Evolutionary conservation across 2,113 vertebrate species (phyloP).

Genomic region (Cephalopterus ornatus): DNA sequence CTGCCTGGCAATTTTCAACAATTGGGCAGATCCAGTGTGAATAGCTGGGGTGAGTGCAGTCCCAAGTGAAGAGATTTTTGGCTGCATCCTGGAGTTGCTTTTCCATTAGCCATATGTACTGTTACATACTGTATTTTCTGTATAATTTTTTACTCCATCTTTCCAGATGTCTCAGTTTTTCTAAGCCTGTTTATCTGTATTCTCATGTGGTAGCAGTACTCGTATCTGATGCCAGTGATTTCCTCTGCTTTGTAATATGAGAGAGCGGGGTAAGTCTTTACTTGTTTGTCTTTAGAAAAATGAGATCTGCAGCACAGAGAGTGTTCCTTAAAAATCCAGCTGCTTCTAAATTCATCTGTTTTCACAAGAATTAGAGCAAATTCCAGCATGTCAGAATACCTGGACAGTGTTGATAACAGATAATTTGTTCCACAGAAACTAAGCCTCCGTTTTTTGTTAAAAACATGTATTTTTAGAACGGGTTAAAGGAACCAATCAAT

Average conservation of each 20-base stretch:
- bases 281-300: neutral
- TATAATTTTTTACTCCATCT: neutral
- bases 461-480: neutral
- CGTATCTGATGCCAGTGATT: neutral
- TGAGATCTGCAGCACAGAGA: neutral
- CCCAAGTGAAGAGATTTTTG: neutral
- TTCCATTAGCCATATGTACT: neutral
- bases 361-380: neutral
- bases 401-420: neutral
- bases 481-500: neutral
- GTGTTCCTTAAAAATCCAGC: neutral
- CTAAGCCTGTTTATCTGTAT: constrained; percentile 10
- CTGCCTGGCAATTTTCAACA: neutral
- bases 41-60: neutral
- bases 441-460: neutral
- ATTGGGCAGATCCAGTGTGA: neutral
- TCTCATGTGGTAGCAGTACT: neutral
- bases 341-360: neutral
- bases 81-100: neutral
- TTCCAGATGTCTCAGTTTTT: constrained; percentile 1
- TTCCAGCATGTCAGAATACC: neutral
- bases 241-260: neutral
- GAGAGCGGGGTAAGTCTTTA: neutral
- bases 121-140: neutral
- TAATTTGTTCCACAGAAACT: neutral